These are phyloP conservation scores for Acropternis orthonyx DNA, from an alignment of 2,797 vertebrate genomes.

Conservation along the genomic window DNA sequence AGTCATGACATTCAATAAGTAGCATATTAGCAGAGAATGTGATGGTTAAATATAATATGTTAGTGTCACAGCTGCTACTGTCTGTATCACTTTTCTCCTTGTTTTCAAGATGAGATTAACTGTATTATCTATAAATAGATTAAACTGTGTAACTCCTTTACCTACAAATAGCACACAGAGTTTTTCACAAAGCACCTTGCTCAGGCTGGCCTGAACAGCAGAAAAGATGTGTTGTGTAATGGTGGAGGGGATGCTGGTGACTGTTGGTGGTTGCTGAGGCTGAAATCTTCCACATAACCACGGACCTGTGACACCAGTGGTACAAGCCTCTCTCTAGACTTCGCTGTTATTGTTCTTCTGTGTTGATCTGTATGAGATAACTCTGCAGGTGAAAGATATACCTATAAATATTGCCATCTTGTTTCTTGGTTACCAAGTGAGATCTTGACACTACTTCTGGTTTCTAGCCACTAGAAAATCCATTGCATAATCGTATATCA, in stretches of 20 bases:
- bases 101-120: slow-evolving; percentile 16
- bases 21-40: not conserved
- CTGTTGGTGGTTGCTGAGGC: not conserved
- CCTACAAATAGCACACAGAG: not conserved
- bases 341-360: not conserved
- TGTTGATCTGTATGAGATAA: not conserved
- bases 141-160: not conserved
- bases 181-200: not conserved
- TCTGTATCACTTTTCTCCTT: not conserved
- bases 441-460: not conserved
- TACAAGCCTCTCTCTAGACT: not conserved
- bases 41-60: slow-evolving; percentile 1
- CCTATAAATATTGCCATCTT: not conserved
- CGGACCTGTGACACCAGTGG: not conserved
- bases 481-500: not conserved
- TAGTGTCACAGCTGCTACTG: slow-evolving; percentile 25
- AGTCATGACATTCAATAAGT: not conserved
- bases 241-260: not conserved
- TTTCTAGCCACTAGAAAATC: not conserved
- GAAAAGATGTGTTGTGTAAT: not conserved
- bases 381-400: not conserved
- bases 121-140: slow-evolving; percentile 39
- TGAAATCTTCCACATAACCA: not conserved
- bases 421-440: not conserved
- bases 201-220: not conserved